Percentiles rank a stretch among this genome's conserved stretches.
Conservation (phyloP, 1,140 invertebrate genomes). For the Atta texana region DNA sequence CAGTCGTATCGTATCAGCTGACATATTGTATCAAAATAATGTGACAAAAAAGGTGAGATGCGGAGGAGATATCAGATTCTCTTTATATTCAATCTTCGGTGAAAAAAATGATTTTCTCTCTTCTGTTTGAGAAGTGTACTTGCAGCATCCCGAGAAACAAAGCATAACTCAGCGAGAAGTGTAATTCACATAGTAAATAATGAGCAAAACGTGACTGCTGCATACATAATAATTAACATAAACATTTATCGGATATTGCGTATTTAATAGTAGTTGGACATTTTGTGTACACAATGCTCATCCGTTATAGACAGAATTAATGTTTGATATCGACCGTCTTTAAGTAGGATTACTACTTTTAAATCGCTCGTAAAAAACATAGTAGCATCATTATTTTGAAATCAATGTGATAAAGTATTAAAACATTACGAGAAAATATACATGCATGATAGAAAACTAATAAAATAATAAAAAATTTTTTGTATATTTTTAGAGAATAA, state of each 20-base stretch:
- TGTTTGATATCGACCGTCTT: neutral
- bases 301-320: neutral
- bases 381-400: neutral
- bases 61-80: neutral
- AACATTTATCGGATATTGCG: neutral
- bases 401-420: neutral
- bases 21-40: slow-evolving; percentile 16
- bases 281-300: slow-evolving; percentile 9
- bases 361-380: neutral
- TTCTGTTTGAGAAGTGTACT: neutral
- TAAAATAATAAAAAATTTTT: neutral
- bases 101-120: neutral
- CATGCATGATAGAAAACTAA: neutral
- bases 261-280: neutral
- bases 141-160: neutral
- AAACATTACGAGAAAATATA: neutral
- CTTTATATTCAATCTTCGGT: neutral
- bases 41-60: neutral
- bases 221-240: neutral
- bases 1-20: neutral
- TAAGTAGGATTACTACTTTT: neutral
- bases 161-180: neutral
- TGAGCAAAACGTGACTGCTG: neutral
- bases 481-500: neutral
- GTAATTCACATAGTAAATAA: neutral